Conservation (phyloP, 2,888 invertebrate genomes). For the Hetaerina titia region DNA sequence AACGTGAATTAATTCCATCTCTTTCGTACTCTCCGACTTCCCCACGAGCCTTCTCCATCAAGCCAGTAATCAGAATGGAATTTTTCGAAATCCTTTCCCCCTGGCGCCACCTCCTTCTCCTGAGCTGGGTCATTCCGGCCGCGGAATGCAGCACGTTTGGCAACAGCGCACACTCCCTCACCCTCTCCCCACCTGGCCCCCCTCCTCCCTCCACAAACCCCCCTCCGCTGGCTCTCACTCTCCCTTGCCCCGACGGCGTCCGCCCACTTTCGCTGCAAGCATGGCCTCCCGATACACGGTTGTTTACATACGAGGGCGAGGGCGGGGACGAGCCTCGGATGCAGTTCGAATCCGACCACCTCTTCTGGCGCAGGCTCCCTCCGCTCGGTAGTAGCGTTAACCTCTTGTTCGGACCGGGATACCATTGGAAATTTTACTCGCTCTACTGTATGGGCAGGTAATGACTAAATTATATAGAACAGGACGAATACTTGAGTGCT, state of each 20-base stretch:
- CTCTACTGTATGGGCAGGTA: too few species aligned
- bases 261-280: constrained; percentile 1
- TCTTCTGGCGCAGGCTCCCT: neutral
- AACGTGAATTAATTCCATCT: neutral
- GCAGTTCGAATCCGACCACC: neutral
- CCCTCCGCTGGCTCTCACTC: too few species aligned
- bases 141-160: neutral
- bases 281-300: neutral
- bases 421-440: too few species aligned
- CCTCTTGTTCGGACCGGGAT: too few species aligned
- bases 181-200: neutral
- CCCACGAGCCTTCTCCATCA: neutral
- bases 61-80: neutral
- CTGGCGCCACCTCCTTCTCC: neutral
- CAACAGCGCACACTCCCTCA: neutral
- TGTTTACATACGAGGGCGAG: neutral
- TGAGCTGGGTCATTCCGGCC: neutral
- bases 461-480: too few species aligned
- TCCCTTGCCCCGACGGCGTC: too few species aligned
- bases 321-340: too few species aligned
- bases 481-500: too few species aligned
- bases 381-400: too few species aligned
- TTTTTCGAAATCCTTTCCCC: neutral
- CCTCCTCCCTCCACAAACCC: neutral
- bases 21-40: neutral